Conservation (phyloP, 2,797 vertebrate species). For the Lepus oiostolus region DNA sequence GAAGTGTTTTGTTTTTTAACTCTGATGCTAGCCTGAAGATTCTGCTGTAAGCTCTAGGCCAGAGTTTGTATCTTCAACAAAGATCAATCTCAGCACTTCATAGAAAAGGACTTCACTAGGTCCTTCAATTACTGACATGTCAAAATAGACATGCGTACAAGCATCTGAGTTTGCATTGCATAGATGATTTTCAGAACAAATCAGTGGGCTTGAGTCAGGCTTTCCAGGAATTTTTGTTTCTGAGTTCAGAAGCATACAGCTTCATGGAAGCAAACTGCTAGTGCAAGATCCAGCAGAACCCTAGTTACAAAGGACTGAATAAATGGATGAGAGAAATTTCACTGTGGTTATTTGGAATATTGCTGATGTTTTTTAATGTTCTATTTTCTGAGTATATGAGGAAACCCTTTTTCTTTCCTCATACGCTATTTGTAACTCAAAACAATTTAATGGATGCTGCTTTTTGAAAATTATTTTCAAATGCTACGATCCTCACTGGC, state of each 20-base stretch:
- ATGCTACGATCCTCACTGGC: background rate
- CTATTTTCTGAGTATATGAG: background rate
- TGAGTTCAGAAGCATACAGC: background rate
- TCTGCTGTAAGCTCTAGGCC: too few species aligned
- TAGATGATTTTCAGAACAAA: background rate
- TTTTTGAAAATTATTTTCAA: background rate
- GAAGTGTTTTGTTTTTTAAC: background rate
- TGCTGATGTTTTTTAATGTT: background rate
- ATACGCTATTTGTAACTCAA: background rate
- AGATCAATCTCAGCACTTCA: background rate
- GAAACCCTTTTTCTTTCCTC: background rate
- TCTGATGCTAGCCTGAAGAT: too few species aligned
- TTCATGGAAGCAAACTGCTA: background rate
- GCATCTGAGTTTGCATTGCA: background rate
- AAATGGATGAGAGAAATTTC: background rate
- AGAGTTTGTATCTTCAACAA: background rate
- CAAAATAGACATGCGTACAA: background rate
- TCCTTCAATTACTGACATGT: background rate
- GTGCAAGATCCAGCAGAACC: constrained; percentile 4
- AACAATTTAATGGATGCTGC: background rate
- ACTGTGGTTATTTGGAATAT: background rate
- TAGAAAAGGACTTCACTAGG: background rate
- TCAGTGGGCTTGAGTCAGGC: background rate
- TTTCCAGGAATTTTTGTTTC: background rate
- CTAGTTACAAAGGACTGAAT: background rate